A percentile compares a stretch with the other conserved stretches of the same genome.
These are phyloP conservation scores for Centrocercus urophasianus DNA, from an alignment of 2,113 vertebrate species.

Conservation along the genomic window DNA sequence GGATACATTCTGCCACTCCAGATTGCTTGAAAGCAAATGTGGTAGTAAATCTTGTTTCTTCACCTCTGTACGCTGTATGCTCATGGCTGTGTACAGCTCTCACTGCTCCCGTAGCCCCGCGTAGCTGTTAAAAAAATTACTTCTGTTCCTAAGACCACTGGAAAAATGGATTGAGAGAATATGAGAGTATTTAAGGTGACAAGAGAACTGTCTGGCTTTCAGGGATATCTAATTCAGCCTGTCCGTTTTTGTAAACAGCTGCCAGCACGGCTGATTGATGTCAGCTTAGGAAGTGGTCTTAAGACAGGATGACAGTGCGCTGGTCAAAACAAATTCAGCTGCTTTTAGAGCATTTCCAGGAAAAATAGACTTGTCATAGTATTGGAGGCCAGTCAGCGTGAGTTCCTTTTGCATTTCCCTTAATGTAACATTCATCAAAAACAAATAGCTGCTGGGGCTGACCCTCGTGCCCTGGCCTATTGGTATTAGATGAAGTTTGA, in stretches of 20 bases:
- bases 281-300: slow-evolving; percentile 33
- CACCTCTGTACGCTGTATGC: background rate
- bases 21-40: background rate
- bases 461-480: background rate
- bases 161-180: background rate
- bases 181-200: slow-evolving; percentile 24
- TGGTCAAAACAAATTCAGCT: slow-evolving; percentile 48
- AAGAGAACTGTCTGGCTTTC: background rate
- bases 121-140: slow-evolving; percentile 20
- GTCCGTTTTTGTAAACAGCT: slow-evolving; percentile 32
- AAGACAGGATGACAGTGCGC: background rate
- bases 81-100: background rate
- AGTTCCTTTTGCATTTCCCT: background rate
- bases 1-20: background rate
- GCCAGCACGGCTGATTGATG: slow-evolving; percentile 41
- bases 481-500: background rate
- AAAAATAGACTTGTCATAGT: background rate
- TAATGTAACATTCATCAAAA: background rate
- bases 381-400: background rate
- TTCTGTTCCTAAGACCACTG: slow-evolving; percentile 8
- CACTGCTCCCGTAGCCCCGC: accelerated
- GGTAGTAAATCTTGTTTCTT: background rate
- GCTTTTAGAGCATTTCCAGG: slow-evolving; percentile 49
- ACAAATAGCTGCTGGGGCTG: background rate
- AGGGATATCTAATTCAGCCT: slow-evolving; percentile 10